phyloP scores from a whole-genome alignment of 2,888 invertebrate species.

The Didymodactylos carnosus region DNA sequence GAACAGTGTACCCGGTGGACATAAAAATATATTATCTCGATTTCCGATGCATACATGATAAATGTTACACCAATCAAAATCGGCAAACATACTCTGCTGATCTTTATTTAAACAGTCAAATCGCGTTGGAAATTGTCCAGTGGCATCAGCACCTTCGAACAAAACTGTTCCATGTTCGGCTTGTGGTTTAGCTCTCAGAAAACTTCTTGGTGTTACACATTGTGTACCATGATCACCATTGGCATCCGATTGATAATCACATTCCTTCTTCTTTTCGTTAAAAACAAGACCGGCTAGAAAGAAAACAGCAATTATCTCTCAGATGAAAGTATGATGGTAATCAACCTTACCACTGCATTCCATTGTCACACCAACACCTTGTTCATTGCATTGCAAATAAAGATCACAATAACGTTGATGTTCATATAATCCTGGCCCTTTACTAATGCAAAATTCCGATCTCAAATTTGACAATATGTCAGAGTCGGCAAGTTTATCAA shows the following conservation, averaged over 20 bases:
- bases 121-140: slow-evolving; percentile 12
- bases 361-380: slow-evolving; percentile 14
- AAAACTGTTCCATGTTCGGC: slow-evolving; percentile 5
- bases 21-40: slow-evolving; percentile 14
- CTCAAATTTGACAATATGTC: slow-evolving; percentile 12
- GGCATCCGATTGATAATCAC: slow-evolving; percentile 1
- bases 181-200: slow-evolving; percentile 7
- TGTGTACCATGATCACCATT: background rate
- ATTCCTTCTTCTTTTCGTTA: slow-evolving; percentile 9
- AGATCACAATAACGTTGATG: slow-evolving; percentile 14
- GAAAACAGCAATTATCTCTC: background rate
- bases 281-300: slow-evolving; percentile 12
- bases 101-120: slow-evolving; percentile 7
- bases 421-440: slow-evolving; percentile 9
- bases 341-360: slow-evolving; percentile 8
- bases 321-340: background rate
- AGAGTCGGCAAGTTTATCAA: slow-evolving; percentile 1
- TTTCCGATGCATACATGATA: slow-evolving; percentile 14
- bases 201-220: slow-evolving; percentile 3
- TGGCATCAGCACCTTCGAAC: slow-evolving; percentile 12
- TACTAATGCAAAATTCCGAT: slow-evolving; percentile 13
- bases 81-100: background rate
- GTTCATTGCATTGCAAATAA: slow-evolving; percentile 11
- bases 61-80: slow-evolving; percentile 14
- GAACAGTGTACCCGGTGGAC: slow-evolving; percentile 14